These are phyloP conservation scores for Chaetoderma sp. DNA, from an alignment of 2,888 invertebrate species.

Conservation along the genomic window DNA sequence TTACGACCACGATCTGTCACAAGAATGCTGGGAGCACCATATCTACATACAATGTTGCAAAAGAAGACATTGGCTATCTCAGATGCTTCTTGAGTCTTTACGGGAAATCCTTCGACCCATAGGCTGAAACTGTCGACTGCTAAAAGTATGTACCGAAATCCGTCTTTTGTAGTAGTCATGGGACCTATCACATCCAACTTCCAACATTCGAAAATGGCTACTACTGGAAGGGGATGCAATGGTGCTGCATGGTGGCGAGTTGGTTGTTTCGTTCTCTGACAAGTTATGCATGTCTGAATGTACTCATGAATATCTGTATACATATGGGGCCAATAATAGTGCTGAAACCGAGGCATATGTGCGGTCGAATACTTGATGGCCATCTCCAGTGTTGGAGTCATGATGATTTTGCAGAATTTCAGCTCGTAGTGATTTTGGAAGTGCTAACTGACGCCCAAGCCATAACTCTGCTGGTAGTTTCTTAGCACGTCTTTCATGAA, in stretches of 20 bases:
- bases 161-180: constrained; percentile 4
- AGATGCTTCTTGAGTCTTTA: constrained; percentile 2
- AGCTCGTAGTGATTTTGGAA: background rate
- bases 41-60: constrained; percentile 9
- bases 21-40: background rate
- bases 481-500: background rate
- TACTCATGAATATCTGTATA: constrained; percentile 29
- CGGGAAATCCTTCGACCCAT: no score
- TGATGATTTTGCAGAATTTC: constrained; percentile 3
- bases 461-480: background rate
- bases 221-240: constrained; percentile 24
- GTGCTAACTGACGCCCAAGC: background rate
- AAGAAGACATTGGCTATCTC: constrained; percentile 4
- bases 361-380: constrained; percentile 11
- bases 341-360: constrained; percentile 1
- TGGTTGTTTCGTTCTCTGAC: constrained; percentile 24
- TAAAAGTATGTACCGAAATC: constrained; percentile 31
- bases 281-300: constrained; percentile 23
- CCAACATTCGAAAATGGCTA: constrained; percentile 16
- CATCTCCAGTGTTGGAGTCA: constrained; percentile 1
- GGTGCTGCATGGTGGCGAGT: constrained; percentile 14
- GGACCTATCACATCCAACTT: constrained; percentile 33
- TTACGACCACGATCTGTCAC: constrained; percentile 2
- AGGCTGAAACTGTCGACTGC: no score
- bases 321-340: constrained; percentile 37